Percentiles rank a stretch among this genome's conserved stretches.
Conservation (phyloP, 1,140 invertebrate genomes). For the Trissolcus basalis region DNA sequence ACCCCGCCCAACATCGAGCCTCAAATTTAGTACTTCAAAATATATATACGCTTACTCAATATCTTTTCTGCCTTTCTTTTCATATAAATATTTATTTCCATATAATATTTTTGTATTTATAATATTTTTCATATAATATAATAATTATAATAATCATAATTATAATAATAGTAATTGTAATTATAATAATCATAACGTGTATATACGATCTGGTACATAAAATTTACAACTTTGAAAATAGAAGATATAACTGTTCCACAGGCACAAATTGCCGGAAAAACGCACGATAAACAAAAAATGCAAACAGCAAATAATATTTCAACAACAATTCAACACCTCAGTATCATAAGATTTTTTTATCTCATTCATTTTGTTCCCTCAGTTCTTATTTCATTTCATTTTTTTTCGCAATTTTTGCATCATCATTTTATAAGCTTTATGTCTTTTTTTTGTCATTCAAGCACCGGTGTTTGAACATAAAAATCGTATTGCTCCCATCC, state of each 20-base stretch:
- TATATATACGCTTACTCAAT: no score
- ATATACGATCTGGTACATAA: slow-evolving; percentile 50
- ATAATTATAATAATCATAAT: slow-evolving; percentile 46
- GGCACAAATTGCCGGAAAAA: slow-evolving; percentile 75
- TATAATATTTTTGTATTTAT: slow-evolving; percentile 45
- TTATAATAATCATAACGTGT: slow-evolving; percentile 34
- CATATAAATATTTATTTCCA: slow-evolving; percentile 73
- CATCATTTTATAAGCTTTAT: slow-evolving; percentile 2
- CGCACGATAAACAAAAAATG: slow-evolving; percentile 58
- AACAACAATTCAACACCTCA: slow-evolving; percentile 2
- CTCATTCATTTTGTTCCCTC: slow-evolving; percentile 23
- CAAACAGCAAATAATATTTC: slow-evolving; percentile 53
- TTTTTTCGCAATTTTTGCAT: neutral
- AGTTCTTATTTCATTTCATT: slow-evolving; percentile 9
- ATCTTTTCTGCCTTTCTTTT: slow-evolving; percentile 54
- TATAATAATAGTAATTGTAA: slow-evolving; percentile 41
- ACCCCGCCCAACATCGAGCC: slow-evolving; percentile 63
- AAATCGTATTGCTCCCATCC: slow-evolving; percentile 63
- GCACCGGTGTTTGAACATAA: slow-evolving; percentile 52
- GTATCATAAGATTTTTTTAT: slow-evolving; percentile 29
- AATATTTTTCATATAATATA: slow-evolving; percentile 46
- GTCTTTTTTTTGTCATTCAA: slow-evolving; percentile 20
- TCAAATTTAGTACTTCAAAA: slow-evolving; percentile 40
- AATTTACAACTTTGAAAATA: slow-evolving; percentile 58
- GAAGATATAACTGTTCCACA: slow-evolving; percentile 73